phyloP scores from a whole-genome alignment of 1,140 invertebrate genomes.

The Oreohelix idahoensis region DNA sequence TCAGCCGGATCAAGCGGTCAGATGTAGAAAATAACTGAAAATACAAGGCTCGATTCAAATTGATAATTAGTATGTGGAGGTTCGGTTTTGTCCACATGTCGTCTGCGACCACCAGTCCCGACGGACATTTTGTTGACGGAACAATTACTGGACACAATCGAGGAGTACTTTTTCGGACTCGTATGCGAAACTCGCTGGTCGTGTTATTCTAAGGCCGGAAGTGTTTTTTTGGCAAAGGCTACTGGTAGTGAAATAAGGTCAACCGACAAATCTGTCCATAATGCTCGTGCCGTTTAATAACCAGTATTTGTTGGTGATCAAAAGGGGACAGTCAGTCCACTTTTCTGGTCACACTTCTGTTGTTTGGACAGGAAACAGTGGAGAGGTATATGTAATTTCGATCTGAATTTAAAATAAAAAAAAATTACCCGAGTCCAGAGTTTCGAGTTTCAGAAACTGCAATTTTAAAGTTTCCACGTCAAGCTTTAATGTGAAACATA shows the following conservation, averaged over 20 bases:
- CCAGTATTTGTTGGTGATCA: slow-evolving; percentile 7
- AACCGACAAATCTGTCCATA: neutral
- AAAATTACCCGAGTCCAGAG: neutral
- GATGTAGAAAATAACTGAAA: no score
- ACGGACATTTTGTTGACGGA: neutral
- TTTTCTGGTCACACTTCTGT: neutral
- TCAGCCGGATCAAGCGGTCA: no score
- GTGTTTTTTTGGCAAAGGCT: neutral
- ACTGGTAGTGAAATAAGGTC: neutral
- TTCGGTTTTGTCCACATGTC: neutral
- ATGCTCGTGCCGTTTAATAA: slow-evolving; percentile 3
- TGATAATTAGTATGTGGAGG: neutral
- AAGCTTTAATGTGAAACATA: no score
- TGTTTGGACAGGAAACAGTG: neutral
- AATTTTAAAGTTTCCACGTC: no score
- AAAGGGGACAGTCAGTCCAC: neutral
- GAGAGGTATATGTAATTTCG: neutral
- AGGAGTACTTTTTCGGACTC: neutral
- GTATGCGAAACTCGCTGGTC: neutral
- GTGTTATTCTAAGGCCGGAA: neutral
- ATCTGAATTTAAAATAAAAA: neutral
- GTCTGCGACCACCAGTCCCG: neutral
- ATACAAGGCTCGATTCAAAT: neutral
- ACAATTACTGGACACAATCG: neutral
- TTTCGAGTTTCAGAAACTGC: no score